Percentiles rank a stretch among this genome's conserved stretches.
Conservation (phyloP, 2,113 vertebrate species). For the Formicarius rufipectus region DNA sequence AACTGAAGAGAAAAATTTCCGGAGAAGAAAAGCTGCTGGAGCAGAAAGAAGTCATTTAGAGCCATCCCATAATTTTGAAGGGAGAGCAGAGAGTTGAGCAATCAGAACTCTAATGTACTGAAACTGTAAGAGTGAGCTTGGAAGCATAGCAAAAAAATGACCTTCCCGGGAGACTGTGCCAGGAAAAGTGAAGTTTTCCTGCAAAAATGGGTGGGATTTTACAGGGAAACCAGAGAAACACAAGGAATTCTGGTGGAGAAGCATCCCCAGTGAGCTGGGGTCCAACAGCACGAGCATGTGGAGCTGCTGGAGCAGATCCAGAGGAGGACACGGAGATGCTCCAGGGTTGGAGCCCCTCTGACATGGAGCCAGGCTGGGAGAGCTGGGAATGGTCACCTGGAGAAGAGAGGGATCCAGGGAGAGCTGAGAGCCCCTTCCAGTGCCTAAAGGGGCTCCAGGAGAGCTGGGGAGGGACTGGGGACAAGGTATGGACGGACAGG, state of each 20-base stretch:
- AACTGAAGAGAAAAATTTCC: background rate
- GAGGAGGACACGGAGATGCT: background rate
- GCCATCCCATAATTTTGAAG: slow-evolving; percentile 38
- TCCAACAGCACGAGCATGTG: background rate
- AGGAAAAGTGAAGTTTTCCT: background rate
- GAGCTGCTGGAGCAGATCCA: background rate
- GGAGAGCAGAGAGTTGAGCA: slow-evolving; percentile 36
- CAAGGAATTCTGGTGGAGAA: background rate
- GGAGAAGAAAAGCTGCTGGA: background rate
- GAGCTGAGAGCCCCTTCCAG: background rate
- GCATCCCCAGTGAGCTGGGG: background rate
- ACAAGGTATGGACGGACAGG: background rate
- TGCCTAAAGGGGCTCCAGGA: background rate
- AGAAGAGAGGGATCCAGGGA: background rate
- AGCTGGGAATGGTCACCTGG: background rate
- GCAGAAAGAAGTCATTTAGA: slow-evolving; percentile 42
- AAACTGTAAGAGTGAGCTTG: slow-evolving; percentile 52
- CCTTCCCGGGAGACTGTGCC: background rate
- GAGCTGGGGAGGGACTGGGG: background rate
- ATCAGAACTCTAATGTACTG: slow-evolving; percentile 46
- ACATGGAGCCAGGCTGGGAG: background rate
- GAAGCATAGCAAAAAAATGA: slow-evolving; percentile 35
- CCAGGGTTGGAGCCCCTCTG: background rate
- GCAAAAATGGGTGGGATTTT: background rate
- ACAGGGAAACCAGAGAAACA: background rate